Conservation (phyloP, 1,140 invertebrate species). For the Trachymyrmex septentrionalis region DNA sequence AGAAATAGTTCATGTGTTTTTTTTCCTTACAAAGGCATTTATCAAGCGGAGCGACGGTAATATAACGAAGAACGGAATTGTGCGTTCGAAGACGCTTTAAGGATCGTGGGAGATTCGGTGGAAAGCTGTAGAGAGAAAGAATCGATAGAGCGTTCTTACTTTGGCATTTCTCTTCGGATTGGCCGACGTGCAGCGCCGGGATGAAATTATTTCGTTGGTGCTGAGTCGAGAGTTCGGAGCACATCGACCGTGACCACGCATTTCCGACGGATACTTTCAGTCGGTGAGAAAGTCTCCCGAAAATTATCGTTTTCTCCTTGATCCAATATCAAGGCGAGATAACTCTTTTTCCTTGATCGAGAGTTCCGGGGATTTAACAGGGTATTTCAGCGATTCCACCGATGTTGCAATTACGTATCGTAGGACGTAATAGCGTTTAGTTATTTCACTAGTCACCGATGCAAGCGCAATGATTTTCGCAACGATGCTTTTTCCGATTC, state of each 20-base stretch:
- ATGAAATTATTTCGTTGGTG: slow-evolving; percentile 65
- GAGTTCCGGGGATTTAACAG: slow-evolving; percentile 11
- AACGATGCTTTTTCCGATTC: slow-evolving; percentile 27
- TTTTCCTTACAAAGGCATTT: slow-evolving; percentile 35
- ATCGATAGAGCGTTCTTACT: slow-evolving; percentile 22
- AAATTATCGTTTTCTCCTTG: slow-evolving; percentile 70
- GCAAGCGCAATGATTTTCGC: slow-evolving; percentile 34
- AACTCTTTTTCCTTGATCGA: slow-evolving; percentile 68
- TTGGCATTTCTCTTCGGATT: slow-evolving; percentile 60
- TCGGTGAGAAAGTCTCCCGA: slow-evolving; percentile 40
- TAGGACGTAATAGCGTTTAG: slow-evolving; percentile 56
- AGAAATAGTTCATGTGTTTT: slow-evolving; percentile 3
- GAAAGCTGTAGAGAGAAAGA: slow-evolving; percentile 35
- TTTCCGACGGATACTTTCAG: slow-evolving; percentile 51
- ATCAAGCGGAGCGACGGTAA: slow-evolving; percentile 57
- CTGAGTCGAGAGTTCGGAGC: slow-evolving; percentile 50
- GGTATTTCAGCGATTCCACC: slow-evolving; percentile 57
- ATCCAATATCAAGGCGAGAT: slow-evolving; percentile 72
- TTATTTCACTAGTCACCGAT: slow-evolving; percentile 49
- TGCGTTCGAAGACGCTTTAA: slow-evolving; percentile 60
- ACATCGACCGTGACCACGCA: slow-evolving; percentile 50
- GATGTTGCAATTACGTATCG: slow-evolving; percentile 66
- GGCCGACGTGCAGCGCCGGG: slow-evolving; percentile 13
- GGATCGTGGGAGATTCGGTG: slow-evolving; percentile 47
- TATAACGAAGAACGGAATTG: slow-evolving; percentile 55